Conservation (phyloP, 2,888 invertebrate species). For the Ectemnius continuus region DNA sequence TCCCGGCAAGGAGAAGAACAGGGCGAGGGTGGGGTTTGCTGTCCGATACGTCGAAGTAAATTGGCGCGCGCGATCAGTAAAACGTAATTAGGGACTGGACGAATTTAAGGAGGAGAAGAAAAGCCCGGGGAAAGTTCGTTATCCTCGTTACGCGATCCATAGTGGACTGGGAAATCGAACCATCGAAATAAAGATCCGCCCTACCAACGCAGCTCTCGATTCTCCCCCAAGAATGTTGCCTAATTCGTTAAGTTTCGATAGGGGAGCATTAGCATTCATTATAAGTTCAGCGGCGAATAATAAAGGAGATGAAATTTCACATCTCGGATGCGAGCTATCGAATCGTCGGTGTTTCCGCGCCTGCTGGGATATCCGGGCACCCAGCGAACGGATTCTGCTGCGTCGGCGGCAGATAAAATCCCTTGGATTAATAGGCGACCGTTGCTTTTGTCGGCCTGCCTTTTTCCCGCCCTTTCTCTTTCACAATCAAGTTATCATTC, state of each 20-base stretch:
- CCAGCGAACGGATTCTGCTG: conserved; percentile 33
- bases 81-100: not conserved
- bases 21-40: not conserved
- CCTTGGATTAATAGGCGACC: conserved; percentile 60
- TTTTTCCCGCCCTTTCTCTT: conserved; percentile 29
- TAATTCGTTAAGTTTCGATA: no score
- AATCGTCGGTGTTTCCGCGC: conserved; percentile 20
- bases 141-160: not conserved
- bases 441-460: conserved; percentile 17
- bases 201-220: no score
- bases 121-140: not conserved
- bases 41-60: conserved; percentile 1
- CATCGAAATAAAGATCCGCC: no score
- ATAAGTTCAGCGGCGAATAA: no score
- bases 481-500: conserved; percentile 31
- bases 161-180: no score
- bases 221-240: no score
- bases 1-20: not conserved
- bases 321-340: conserved; percentile 13
- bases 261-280: no score
- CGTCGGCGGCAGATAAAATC: conserved; percentile 63
- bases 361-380: conserved; percentile 6
- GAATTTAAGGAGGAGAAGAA: not conserved
- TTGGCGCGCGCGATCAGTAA: not conserved
- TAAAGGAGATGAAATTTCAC: no score